Evolutionary conservation across 2,888 invertebrate genomes (phyloP), one percentile per base, ranked within the genome.

Genomic region (Drosophila neonasuta): DNA sequence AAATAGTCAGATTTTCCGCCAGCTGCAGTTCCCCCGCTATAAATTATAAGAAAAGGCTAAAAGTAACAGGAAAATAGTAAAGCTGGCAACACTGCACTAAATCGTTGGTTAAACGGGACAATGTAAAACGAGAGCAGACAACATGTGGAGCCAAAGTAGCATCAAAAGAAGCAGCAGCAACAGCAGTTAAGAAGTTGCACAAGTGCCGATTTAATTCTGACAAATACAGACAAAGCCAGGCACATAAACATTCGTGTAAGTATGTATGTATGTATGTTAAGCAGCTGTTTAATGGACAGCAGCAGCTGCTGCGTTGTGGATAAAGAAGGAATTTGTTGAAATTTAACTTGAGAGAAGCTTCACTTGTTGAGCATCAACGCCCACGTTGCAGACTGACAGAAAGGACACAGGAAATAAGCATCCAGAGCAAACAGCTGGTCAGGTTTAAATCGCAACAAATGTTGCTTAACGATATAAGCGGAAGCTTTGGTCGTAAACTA

Each of bases 251-350:
- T 20, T 20, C 20, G 39, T 54, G 20, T 11, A 67, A 57, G 62
- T 80, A 78, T 57, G 20, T 11, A 78, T 57, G 20, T 11, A 67
- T 55, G 62, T 80, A 78, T 71, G 81, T 78, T 83, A 83, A 83
- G 71, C 79, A 79, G 84, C 81, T 83, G 84, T 78, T 83, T 67
- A 78, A 77, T 67, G 74, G 45, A 60, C 68, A 60, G 58, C 77
- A 64, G 61, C 46, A 46, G 44, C 20, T 52, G 60, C 54, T 54
- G 49, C 54, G 48, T 39, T 50, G 34, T 4, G 17, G 39, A 20
- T 56, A 30, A 46, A 44, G 24, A 30, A 42, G 17, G 24, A 46
- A 29, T 29, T 29, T 46, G 17, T 30, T 30, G 32, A 34, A 58
- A 29, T 45, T 42, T 36, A 70, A 54, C 57, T 49, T 52, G 17